Evolutionary conservation across 2,113 vertebrate species (phyloP).

Genomic region (Salvelinus sp.): DNA sequence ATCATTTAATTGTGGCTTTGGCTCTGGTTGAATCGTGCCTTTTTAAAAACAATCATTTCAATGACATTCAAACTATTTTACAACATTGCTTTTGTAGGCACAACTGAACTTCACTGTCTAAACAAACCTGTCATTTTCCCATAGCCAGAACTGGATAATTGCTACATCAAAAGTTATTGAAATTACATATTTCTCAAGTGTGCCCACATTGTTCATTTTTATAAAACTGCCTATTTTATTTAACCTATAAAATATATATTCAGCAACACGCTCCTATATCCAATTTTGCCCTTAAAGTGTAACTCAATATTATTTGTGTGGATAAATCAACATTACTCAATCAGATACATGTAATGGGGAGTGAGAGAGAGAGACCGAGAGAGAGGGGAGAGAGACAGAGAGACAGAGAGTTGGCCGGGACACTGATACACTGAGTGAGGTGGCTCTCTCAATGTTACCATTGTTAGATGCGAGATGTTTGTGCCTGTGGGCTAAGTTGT

Average conservation of each 20-base stretch:
- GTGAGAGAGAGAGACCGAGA: no score
- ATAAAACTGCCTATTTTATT: conserved; percentile 40
- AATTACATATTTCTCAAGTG: no score
- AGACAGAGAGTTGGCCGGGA: neutral
- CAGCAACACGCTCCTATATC: conserved; percentile 24
- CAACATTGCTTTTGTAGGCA: neutral
- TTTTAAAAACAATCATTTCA: neutral
- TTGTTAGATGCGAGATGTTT: conserved; percentile 21
- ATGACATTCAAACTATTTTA: neutral
- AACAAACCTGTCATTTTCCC: no score
- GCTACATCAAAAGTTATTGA: no score
- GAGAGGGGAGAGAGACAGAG: conserved; percentile 34
- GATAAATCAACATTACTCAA: conserved; percentile 59
- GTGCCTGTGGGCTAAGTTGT: conserved; percentile 58
- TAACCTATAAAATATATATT: conserved; percentile 40
- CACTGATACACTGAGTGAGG: neutral
- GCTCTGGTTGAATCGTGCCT: no score
- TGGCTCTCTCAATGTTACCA: conserved; percentile 23
- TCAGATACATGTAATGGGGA: conserved; percentile 33
- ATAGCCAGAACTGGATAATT: no score
- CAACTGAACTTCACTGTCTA: no score
- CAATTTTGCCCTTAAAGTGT: conserved; percentile 45
- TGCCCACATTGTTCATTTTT: conserved; percentile 46
- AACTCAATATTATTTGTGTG: conserved; percentile 44
- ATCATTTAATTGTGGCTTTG: neutral